Conservation (phyloP, 2,797 vertebrate species). For the Amniataba percoides region DNA sequence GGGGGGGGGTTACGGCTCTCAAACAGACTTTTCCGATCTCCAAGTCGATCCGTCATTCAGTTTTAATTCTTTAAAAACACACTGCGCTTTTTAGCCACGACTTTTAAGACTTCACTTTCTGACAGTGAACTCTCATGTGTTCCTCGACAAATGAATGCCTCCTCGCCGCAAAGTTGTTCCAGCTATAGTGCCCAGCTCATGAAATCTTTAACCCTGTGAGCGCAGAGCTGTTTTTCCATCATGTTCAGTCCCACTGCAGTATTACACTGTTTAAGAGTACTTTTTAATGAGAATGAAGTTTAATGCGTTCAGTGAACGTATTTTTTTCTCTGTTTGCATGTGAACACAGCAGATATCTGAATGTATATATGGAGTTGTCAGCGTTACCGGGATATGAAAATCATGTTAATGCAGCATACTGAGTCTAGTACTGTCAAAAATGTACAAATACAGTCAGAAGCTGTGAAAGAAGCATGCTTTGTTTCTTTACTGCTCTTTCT, state of each 20-base stretch:
- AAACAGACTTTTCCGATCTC: conserved; percentile 42
- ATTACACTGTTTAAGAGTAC: background rate
- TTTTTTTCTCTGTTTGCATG: too few species aligned
- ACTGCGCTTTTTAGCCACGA: background rate
- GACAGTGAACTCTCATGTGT: conserved; percentile 31
- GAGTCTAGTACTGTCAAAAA: background rate
- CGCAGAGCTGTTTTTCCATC: conserved; percentile 4
- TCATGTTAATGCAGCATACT: background rate
- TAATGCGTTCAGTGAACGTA: background rate
- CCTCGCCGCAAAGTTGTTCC: conserved; percentile 17
- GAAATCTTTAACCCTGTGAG: conserved; percentile 30
- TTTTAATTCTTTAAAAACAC: conserved; percentile 24
- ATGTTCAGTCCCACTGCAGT: background rate
- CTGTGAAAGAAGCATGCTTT: too few species aligned
- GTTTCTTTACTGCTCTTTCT: background rate
- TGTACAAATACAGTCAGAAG: too few species aligned
- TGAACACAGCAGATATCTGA: background rate
- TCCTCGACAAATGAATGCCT: conserved; percentile 30
- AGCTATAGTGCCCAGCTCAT: conserved; percentile 19
- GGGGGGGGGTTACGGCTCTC: conserved; percentile 25
- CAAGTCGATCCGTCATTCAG: conserved; percentile 39
- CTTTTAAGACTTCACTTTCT: conserved; percentile 38
- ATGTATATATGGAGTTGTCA: background rate
- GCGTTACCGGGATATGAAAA: background rate
- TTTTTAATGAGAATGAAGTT: background rate